phyloP scores from a whole-genome alignment of 2,888 invertebrate genomes.

The Mycogona germanica region DNA sequence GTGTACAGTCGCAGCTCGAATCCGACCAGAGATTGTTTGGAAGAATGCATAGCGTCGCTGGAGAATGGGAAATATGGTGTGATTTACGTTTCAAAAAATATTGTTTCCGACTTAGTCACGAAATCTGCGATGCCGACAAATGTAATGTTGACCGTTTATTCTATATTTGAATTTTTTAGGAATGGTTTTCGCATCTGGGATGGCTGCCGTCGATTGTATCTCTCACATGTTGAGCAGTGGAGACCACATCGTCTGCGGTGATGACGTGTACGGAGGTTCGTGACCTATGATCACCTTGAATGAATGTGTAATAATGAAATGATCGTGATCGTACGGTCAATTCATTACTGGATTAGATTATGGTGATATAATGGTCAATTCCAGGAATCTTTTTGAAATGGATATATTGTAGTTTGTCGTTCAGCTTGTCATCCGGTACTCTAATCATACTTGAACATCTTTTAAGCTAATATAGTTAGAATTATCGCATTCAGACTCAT shows the following conservation, averaged over 20 bases:
- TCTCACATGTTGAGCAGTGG: conserved; percentile 61
- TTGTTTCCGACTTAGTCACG: background rate
- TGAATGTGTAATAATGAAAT: too few species aligned
- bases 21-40: conserved; percentile 78
- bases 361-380: too few species aligned
- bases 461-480: too few species aligned
- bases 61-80: conserved; percentile 74
- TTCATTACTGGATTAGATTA: too few species aligned
- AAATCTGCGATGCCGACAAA: background rate
- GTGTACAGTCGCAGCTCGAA: conserved; percentile 92
- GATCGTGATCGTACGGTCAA: too few species aligned
- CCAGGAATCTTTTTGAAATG: background rate
- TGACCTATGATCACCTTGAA: conserved; percentile 10
- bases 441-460: too few species aligned
- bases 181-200: conserved; percentile 67
- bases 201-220: conserved; percentile 70
- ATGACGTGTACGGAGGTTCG: conserved; percentile 87
- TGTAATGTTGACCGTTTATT: background rate
- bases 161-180: conserved; percentile 5
- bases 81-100: too few species aligned
- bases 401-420: conserved; percentile 10
- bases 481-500: too few species aligned
- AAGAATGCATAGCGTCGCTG: conserved; percentile 75
- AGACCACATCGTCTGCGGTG: conserved; percentile 79
- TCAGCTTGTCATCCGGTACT: too few species aligned